A percentile compares a stretch with the other conserved stretches of the same genome.
Conservation (phyloP, 2,797 vertebrate genomes). For the Hybognathus amarus region DNA sequence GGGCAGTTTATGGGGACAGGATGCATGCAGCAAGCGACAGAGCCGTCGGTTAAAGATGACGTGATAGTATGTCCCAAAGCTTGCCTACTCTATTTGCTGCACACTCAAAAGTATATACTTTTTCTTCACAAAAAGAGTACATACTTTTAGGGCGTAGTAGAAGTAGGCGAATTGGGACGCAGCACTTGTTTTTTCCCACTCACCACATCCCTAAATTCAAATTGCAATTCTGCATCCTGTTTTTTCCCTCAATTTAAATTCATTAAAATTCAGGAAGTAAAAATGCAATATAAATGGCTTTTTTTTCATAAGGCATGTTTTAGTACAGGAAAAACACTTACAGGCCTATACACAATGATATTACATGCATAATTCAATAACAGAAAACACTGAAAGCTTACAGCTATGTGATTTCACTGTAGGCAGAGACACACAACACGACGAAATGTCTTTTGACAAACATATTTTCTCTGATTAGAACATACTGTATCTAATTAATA, state of each 20-base stretch:
- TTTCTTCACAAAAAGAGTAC: no score
- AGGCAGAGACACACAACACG: background rate
- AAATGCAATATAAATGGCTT: background rate
- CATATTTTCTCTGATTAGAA: background rate
- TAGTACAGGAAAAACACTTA: background rate
- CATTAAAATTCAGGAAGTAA: background rate
- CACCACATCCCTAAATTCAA: background rate
- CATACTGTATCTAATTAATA: background rate
- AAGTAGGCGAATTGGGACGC: no score
- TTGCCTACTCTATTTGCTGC: no score
- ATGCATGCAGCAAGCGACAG: no score
- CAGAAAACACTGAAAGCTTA: background rate
- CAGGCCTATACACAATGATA: background rate
- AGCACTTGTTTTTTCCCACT: background rate
- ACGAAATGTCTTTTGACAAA: background rate
- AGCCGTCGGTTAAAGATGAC: no score
- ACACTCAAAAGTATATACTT: no score
- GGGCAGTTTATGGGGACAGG: no score
- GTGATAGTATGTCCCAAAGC: no score
- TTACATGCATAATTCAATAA: constrained; percentile 18
- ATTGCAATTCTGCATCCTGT: background rate
- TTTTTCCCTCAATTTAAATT: background rate
- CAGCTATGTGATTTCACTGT: background rate
- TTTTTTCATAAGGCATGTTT: background rate
- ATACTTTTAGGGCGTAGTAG: no score